A percentile compares a stretch with the other conserved stretches of the same genome.
Evolutionary conservation across 2,888 invertebrate genomes (phyloP).

Genomic region (Geotrupes spiniger): DNA sequence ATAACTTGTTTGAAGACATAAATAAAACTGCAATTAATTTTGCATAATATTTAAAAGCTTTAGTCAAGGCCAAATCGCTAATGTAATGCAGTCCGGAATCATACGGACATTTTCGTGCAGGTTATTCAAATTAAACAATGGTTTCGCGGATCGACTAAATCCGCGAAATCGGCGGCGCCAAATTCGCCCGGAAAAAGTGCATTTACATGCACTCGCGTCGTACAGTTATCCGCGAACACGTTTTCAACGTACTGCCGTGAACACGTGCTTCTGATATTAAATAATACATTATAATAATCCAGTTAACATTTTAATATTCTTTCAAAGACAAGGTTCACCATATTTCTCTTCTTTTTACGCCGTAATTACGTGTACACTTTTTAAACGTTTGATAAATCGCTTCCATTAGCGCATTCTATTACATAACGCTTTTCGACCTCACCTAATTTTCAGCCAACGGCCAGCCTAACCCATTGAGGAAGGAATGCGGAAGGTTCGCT

Average conservation of each 20-base stretch:
- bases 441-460: conserved; percentile 23
- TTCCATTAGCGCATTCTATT: not conserved
- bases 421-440: conserved; percentile 20
- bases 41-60: too few relatives aligned
- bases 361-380: not conserved
- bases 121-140: too few relatives aligned
- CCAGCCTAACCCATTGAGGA: conserved; percentile 29
- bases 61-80: too few relatives aligned
- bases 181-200: too few relatives aligned
- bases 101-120: too few relatives aligned
- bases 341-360: conserved; percentile 13
- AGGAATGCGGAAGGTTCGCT: conserved; percentile 42
- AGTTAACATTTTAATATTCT: conserved; percentile 20
- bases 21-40: too few relatives aligned
- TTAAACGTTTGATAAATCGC: too few relatives aligned
- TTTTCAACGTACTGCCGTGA: conserved; percentile 7
- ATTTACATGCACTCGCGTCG: too few relatives aligned
- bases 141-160: too few relatives aligned
- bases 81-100: too few relatives aligned
- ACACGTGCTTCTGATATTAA: conserved; percentile 22
- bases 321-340: conserved; percentile 20
- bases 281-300: conserved; percentile 22
- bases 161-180: too few relatives aligned
- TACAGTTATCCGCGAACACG: not conserved
- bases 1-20: too few relatives aligned